phyloP scores from a whole-genome alignment of 2,113 vertebrate species.

The Odobenus rosmarus region DNA sequence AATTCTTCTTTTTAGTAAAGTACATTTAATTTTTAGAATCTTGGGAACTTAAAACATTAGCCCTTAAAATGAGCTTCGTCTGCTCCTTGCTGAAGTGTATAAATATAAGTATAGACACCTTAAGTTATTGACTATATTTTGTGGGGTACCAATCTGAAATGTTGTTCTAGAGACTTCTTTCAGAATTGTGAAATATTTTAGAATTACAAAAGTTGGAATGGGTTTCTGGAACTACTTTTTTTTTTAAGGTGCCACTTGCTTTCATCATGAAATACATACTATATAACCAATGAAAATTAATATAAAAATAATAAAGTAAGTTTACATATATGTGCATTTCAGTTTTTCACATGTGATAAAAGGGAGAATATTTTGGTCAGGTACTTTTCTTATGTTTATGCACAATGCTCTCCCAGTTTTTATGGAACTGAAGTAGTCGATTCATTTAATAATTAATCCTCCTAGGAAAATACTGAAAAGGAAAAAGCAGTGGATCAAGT shows the following conservation, averaged over 20 bases:
- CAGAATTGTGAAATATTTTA: background rate
- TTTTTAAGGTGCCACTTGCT: background rate
- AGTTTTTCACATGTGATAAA: background rate
- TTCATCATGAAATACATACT: background rate
- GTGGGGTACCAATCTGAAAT: background rate
- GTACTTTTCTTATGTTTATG: constrained; percentile 19
- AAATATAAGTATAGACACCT: background rate
- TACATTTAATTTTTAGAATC: constrained; percentile 17
- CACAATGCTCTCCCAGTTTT: background rate
- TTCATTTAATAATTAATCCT: background rate
- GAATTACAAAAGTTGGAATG: background rate
- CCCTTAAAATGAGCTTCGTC: constrained; percentile 23
- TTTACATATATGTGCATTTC: background rate
- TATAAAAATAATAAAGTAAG: background rate
- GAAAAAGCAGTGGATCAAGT: background rate
- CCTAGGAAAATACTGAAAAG: background rate
- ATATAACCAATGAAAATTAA: constrained; percentile 5
- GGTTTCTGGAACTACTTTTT: constrained; percentile 7
- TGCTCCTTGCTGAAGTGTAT: background rate
- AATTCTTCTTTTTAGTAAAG: background rate
- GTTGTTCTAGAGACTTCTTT: background rate
- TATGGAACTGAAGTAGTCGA: background rate
- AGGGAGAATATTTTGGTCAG: background rate
- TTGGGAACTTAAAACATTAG: background rate
- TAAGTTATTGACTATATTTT: background rate